Conservation (phyloP, 2,888 invertebrate genomes). For the Magallana nippona region DNA sequence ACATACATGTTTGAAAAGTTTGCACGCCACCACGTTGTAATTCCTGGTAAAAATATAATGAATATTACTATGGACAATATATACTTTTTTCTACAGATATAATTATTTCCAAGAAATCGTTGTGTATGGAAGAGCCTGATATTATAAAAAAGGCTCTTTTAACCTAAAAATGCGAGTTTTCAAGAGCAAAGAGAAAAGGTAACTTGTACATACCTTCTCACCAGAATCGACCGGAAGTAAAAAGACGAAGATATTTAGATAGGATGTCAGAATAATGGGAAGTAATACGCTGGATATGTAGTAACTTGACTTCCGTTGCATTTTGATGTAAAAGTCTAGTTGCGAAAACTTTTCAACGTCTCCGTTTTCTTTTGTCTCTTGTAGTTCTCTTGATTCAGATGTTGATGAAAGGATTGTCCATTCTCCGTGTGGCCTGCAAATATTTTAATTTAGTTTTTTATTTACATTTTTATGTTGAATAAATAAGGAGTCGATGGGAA, state of each 20-base stretch:
- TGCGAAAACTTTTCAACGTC: slow-evolving; percentile 38
- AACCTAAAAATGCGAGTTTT: no score
- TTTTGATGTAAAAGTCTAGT: slow-evolving; percentile 44
- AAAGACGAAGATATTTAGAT: slow-evolving; percentile 58
- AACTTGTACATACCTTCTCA: slow-evolving; percentile 53
- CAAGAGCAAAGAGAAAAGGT: no score
- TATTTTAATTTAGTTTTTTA: no score
- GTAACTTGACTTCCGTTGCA: slow-evolving; percentile 53
- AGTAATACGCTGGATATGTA: slow-evolving; percentile 61
- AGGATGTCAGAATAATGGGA: slow-evolving; percentile 58
- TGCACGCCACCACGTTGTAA: no score
- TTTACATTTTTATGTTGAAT: no score
- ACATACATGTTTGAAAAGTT: background rate
- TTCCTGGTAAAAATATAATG: no score
- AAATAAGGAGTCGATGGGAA: no score
- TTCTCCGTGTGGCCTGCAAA: slow-evolving; percentile 46
- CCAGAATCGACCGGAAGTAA: slow-evolving; percentile 61
- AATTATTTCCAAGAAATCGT: no score
- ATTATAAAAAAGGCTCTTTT: no score
- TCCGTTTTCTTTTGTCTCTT: slow-evolving; percentile 39
- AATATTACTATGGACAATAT: no score
- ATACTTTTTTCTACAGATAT: no score
- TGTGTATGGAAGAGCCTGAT: no score
- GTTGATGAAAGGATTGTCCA: slow-evolving; percentile 40
- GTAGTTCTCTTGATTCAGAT: slow-evolving; percentile 10